A percentile compares a stretch with the other conserved stretches of the same genome.
Conservation (phyloP, 2,797 vertebrate genomes). For the Tadarida brasiliensis region DNA sequence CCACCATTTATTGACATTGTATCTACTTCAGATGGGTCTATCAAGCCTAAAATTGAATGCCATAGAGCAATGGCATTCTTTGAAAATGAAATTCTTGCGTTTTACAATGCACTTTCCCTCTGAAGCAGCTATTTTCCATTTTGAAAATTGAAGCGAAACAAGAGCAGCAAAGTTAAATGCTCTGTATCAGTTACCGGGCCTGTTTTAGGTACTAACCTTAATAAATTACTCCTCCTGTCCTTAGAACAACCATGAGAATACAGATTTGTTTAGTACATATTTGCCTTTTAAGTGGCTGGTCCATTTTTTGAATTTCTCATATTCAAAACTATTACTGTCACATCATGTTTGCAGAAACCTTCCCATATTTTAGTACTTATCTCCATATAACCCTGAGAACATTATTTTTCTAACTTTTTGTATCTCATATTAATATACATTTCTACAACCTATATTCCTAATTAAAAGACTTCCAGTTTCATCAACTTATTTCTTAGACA, state of each 20-base stretch:
- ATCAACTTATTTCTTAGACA: conserved; percentile 28
- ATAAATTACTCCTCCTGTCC: background rate
- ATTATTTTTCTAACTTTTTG: conserved; percentile 15
- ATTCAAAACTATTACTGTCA: background rate
- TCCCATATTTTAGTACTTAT: background rate
- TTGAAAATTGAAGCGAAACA: conserved; percentile 57
- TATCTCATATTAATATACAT: conserved; percentile 29
- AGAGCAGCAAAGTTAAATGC: background rate
- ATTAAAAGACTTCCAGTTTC: background rate
- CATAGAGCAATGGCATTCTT: background rate
- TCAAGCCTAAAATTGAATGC: conserved; percentile 4
- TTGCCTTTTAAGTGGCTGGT: background rate
- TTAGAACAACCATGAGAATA: background rate
- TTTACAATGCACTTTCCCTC: background rate
- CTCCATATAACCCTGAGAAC: background rate
- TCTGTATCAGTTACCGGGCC: background rate
- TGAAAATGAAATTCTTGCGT: conserved; percentile 36
- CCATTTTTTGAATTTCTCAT: conserved; percentile 26
- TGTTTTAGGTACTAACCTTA: background rate
- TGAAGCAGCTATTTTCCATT: conserved; percentile 9
- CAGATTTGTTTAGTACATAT: background rate
- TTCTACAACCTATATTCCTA: background rate
- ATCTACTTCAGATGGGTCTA: background rate
- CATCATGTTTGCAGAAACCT: background rate
- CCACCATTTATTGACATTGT: background rate